Conservation (phyloP, 2,113 vertebrate genomes). For the Melanocharis versteri region DNA sequence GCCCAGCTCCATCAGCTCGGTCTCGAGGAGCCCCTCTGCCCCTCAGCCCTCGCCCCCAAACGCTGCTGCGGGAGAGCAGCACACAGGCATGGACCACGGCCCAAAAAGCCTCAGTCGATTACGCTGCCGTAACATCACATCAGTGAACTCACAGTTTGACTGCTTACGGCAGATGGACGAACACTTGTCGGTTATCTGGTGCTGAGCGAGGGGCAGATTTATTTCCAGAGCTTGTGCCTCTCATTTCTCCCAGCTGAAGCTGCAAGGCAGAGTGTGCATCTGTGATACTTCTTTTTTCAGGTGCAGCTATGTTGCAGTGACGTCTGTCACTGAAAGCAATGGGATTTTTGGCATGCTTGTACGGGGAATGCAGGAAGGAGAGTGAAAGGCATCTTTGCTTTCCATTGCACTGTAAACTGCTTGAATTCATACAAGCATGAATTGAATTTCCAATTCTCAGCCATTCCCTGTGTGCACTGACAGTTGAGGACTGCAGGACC, state of each 20-base stretch:
- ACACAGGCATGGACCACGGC: not conserved
- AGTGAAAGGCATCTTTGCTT: not conserved
- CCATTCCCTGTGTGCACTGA: not conserved
- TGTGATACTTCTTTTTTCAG: constrained; percentile 55
- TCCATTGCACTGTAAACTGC: not conserved
- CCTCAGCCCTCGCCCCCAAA: not conserved
- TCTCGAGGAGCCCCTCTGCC: not conserved
- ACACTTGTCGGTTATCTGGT: constrained; percentile 86
- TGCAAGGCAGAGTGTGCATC: constrained; percentile 71
- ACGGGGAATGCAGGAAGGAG: not conserved
- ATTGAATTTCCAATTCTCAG: not conserved
- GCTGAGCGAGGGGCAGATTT: constrained; percentile 77
- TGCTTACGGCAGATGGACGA: constrained; percentile 86
- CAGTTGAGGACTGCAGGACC: not conserved
- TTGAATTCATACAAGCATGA: not conserved
- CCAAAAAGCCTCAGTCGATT: constrained; percentile 75
- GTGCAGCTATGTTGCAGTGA: constrained; percentile 20
- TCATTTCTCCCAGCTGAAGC: constrained; percentile 80
- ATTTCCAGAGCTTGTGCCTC: constrained; percentile 79
- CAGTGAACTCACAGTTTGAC: constrained; percentile 76
- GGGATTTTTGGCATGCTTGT: constrained; percentile 18
- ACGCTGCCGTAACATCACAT: constrained; percentile 58
- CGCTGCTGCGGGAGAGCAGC: not conserved
- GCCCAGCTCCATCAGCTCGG: not conserved
- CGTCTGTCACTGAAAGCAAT: not conserved